Base-by-base conservation (phyloP, 2,113 vertebrate genomes). In the Pseudorasbora parva region DNA sequence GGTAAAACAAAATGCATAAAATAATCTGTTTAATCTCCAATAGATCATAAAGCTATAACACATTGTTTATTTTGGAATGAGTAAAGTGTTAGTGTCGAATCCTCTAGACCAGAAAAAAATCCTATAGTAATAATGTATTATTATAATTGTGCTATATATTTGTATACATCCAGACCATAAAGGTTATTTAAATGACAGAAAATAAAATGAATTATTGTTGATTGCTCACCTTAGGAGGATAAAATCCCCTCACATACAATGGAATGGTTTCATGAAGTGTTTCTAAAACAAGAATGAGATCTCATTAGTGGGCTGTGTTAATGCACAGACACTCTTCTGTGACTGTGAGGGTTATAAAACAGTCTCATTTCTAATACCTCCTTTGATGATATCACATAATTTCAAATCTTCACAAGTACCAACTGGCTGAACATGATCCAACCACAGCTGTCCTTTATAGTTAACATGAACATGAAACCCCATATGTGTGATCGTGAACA, bases 361-460 rank as follows among this genome's bases (percentile, higher is more conserved):
- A 66, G 15, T 60, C 19, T 27, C 21, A 47, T 8, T 25, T 54
- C 43, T 57, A 14, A 4, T 86, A 88, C 87, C 83, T 73, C 86
- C 88, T 87, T 88, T 84, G 30, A 87, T 41, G 41, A 87, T 54
- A 27, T 85, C 21, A 27, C 86, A 88, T 51, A 84, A n/a, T 60
- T 71, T 84, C 1, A 77, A 8, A 10, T 66, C 56, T 2, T 14
- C 47, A 64, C 83, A 85, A 2, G 33, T 9, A 14, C 47, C 1
- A 25, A 23, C 12, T 0, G 43, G 49, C 27, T 57, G 23, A 0
- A 27, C 12, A 3, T 23, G n/a, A 21, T 85, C 81, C 3, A 85
- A 7, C 85, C 83, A 82, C 77, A 62, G 37, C 41, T 73, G 59
- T 2, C 47, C 45, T n/a, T 51, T 54, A 41, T 30, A 78, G 19